A percentile compares a stretch with the other conserved stretches of the same genome.
These are phyloP conservation scores for Solenopsis fugax DNA, from an alignment of 1,140 invertebrate species.

Conservation along the genomic window DNA sequence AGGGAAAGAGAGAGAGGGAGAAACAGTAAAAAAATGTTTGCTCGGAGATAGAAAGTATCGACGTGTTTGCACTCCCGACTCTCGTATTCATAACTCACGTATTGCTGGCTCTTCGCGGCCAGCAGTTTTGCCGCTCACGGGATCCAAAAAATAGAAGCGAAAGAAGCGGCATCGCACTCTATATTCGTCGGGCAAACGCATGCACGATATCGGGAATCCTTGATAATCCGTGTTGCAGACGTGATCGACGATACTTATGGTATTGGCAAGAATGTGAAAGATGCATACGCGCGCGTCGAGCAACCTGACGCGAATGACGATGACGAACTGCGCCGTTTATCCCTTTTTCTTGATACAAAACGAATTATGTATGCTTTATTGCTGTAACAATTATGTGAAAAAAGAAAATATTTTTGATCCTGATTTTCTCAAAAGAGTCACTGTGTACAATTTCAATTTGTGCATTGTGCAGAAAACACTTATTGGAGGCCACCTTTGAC, in stretches of 20 bases:
- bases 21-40: slow-evolving; percentile 50
- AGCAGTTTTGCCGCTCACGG: slow-evolving; percentile 15
- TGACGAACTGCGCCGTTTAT: neutral
- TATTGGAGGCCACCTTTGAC: too few species aligned
- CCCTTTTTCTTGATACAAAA: neutral
- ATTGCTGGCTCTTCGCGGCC: slow-evolving; percentile 28
- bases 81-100: slow-evolving; percentile 65
- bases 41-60: slow-evolving; percentile 58
- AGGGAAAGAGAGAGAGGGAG: slow-evolving; percentile 2
- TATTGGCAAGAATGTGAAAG: slow-evolving; percentile 44
- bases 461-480: too few species aligned
- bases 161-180: slow-evolving; percentile 28
- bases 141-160: slow-evolving; percentile 29
- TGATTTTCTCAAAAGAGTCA: neutral
- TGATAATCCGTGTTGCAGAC: slow-evolving; percentile 52
- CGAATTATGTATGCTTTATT: neutral
- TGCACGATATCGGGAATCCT: slow-evolving; percentile 50
- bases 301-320: slow-evolving; percentile 36
- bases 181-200: slow-evolving; percentile 45
- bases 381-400: neutral
- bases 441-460: too few species aligned
- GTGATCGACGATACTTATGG: slow-evolving; percentile 53
- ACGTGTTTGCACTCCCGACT: slow-evolving; percentile 56
- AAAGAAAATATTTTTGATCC: neutral
- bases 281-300: slow-evolving; percentile 21